phyloP scores from a whole-genome alignment of 2,113 vertebrate species.

The Cephalopholis sonnerati region DNA sequence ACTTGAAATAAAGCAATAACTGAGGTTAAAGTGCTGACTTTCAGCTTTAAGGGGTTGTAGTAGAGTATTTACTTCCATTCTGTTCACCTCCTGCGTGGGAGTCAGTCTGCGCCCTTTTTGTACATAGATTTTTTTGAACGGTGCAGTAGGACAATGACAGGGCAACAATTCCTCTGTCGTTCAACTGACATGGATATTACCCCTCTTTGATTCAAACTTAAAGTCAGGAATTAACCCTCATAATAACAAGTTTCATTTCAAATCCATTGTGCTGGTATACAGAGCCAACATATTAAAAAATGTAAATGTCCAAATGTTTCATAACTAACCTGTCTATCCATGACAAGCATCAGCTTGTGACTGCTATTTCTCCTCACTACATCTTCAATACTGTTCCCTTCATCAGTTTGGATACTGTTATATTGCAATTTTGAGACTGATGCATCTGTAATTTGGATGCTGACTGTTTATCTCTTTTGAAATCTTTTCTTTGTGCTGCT shows the following conservation, averaged over 20 bases:
- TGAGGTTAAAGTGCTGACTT: constrained; percentile 35
- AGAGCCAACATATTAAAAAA: background rate
- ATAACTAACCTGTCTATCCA: background rate
- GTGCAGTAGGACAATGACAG: background rate
- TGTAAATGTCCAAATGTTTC: background rate
- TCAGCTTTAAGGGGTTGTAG: constrained; percentile 1
- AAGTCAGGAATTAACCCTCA: background rate
- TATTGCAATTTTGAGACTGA: constrained; percentile 21
- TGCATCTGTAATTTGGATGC: constrained; percentile 13
- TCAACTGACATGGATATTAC: background rate
- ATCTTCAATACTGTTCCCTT: constrained; percentile 11
- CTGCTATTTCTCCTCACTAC: background rate
- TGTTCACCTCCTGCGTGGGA: background rate
- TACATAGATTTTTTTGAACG: background rate
- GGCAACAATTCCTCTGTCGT: background rate
- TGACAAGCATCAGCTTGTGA: constrained; percentile 12
- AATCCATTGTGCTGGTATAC: background rate
- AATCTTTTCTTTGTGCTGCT: background rate
- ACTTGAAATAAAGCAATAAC: constrained; percentile 42
- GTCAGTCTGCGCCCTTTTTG: background rate
- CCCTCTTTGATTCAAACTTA: background rate
- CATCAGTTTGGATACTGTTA: constrained; percentile 18
- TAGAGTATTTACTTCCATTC: constrained; percentile 1
- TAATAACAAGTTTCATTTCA: background rate
- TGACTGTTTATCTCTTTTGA: constrained; percentile 17